A percentile compares a stretch with the other conserved stretches of the same genome.
These are phyloP conservation scores for Chrosomus eos DNA, from an alignment of 2,797 vertebrate species.

Conservation along the genomic window DNA sequence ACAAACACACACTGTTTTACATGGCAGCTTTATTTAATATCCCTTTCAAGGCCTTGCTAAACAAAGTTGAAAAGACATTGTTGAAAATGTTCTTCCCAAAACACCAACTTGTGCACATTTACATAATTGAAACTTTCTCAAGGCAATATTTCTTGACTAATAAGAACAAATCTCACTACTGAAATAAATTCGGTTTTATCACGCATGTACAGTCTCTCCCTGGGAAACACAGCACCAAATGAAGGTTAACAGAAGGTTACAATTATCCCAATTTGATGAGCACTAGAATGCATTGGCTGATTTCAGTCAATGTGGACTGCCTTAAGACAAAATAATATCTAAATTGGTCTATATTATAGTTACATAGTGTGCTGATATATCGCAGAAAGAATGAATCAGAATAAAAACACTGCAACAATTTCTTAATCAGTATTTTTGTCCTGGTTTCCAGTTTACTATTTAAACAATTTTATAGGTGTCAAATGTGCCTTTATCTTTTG, in stretches of 20 bases:
- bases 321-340: constrained; percentile 21
- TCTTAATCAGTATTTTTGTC: not conserved
- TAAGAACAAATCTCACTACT: constrained; percentile 19
- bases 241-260: constrained; percentile 39
- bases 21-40: not conserved
- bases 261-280: constrained; percentile 36
- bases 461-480: not conserved
- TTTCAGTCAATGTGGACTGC: constrained; percentile 32
- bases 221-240: constrained; percentile 27
- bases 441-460: not conserved
- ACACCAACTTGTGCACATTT: constrained; percentile 27
- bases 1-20: constrained; percentile 19
- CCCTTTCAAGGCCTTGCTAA: constrained; percentile 18
- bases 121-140: constrained; percentile 39
- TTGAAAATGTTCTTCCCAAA: constrained; percentile 16
- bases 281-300: constrained; percentile 23
- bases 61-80: constrained; percentile 17
- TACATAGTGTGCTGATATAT: constrained; percentile 7
- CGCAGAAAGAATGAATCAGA: not conserved
- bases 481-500: not conserved
- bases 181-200: constrained; percentile 28
- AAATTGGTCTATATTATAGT: constrained; percentile 40
- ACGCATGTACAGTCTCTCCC: constrained; percentile 27
- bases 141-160: constrained; percentile 25
- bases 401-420: not conserved